phyloP scores from a whole-genome alignment of 1,140 invertebrate species.

The Trypoxylus dichotomus region DNA sequence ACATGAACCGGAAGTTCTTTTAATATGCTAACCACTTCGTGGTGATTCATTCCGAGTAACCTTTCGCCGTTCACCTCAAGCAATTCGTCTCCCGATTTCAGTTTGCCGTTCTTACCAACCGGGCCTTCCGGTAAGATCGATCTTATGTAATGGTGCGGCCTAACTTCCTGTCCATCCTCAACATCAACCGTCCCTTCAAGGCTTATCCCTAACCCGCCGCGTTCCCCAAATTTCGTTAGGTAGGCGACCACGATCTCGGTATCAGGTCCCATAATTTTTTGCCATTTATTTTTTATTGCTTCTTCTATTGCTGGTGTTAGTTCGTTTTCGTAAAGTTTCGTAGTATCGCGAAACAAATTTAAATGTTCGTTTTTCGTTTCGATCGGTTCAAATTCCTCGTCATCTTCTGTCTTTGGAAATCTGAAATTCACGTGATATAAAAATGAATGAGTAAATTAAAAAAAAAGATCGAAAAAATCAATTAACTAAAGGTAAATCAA shows the following conservation, averaged over 20 bases:
- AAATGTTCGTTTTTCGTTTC: constrained; percentile 43
- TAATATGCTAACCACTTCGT: constrained; percentile 92
- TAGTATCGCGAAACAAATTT: constrained; percentile 31
- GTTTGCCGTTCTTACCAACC: constrained; percentile 81
- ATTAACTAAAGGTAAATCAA: no score
- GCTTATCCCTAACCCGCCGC: constrained; percentile 91
- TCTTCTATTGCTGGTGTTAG: constrained; percentile 72
- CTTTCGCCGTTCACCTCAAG: constrained; percentile 94
- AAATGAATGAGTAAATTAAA: constrained; percentile 26
- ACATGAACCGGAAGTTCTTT: constrained; percentile 94
- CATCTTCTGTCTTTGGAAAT: constrained; percentile 48
- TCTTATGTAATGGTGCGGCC: constrained; percentile 92
- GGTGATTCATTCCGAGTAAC: constrained; percentile 93
- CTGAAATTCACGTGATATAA: constrained; percentile 48
- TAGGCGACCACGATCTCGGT: constrained; percentile 89
- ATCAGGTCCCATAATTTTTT: constrained; percentile 77
- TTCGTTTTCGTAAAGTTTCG: constrained; percentile 49
- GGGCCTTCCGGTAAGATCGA: constrained; percentile 93
- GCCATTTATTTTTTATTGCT: constrained; percentile 82
- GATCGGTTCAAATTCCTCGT: constrained; percentile 33
- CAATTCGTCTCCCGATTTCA: constrained; percentile 88
- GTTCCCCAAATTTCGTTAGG: constrained; percentile 82
- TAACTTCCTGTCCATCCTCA: constrained; percentile 86
- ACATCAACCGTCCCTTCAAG: constrained; percentile 96
- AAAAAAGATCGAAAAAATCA: neutral